phyloP scores from a whole-genome alignment of 1,140 invertebrate genomes.

The Odontomachus brunneus region DNA sequence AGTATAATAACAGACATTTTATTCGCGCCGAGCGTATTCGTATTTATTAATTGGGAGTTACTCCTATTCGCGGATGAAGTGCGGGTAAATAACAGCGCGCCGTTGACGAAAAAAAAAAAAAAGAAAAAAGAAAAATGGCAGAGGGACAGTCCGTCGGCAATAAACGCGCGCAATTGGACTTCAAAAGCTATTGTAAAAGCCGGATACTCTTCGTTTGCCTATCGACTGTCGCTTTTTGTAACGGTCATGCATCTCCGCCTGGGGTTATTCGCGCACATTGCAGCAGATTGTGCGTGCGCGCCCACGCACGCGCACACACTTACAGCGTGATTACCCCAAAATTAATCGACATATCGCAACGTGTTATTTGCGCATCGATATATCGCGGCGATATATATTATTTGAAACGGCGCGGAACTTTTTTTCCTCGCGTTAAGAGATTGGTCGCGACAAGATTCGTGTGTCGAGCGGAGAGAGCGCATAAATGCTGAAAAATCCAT shows the following conservation, averaged over 20 bases:
- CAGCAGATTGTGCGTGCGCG: not conserved
- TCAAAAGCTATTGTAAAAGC: constrained; percentile 56
- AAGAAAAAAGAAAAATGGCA: too few species aligned
- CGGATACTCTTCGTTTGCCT: constrained; percentile 43
- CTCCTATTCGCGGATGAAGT: constrained; percentile 47
- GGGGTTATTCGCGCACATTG: constrained; percentile 1
- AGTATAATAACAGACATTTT: constrained; percentile 10
- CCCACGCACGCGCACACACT: not conserved
- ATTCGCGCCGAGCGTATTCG: constrained; percentile 22
- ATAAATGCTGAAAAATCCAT: constrained; percentile 38
- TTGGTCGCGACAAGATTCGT: not conserved
- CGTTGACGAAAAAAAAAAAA: constrained; percentile 14
- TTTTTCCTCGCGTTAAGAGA: not conserved
- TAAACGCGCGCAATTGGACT: constrained; percentile 54
- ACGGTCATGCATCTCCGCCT: constrained; percentile 14
- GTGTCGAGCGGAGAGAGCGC: not conserved
- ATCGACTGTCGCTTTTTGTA: constrained; percentile 29
- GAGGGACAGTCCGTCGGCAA: constrained; percentile 34
- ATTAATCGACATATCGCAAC: constrained; percentile 6
- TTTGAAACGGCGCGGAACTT: too few species aligned
- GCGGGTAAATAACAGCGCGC: constrained; percentile 43
- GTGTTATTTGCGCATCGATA: constrained; percentile 5
- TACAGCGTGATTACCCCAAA: not conserved
- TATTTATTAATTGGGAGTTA: constrained; percentile 56
- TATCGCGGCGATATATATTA: not conserved